These are phyloP conservation scores for Pseudolaguvia tuberculata DNA, from an alignment of 2,113 vertebrate species.

Conservation along the genomic window DNA sequence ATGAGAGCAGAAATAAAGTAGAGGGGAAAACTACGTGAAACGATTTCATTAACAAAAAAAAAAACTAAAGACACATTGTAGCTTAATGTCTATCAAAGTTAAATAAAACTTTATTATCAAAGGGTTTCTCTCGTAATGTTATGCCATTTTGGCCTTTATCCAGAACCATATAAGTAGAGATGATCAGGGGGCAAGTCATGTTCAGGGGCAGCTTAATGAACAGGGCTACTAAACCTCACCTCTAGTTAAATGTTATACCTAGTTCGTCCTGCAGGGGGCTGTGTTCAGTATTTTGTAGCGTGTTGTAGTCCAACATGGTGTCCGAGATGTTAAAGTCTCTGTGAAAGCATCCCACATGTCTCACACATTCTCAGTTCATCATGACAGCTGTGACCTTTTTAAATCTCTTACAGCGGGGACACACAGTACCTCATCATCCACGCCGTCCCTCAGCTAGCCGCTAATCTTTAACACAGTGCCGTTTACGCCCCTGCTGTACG, in stretches of 20 bases:
- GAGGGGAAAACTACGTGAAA: not conserved
- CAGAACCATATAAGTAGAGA: too few relatives aligned
- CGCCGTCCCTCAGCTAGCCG: slow-evolving; percentile 3
- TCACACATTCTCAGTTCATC: not conserved
- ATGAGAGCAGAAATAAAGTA: slow-evolving; percentile 1
- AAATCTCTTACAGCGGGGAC: slow-evolving; percentile 14
- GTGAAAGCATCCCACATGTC: not conserved
- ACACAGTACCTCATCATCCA: slow-evolving; percentile 20
- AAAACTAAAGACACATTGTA: not conserved
- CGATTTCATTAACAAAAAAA: not conserved
- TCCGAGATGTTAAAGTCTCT: not conserved
- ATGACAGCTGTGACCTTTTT: slow-evolving; percentile 42
- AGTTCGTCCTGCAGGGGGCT: not conserved
- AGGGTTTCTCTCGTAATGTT: too few relatives aligned
- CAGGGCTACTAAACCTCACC: not conserved
- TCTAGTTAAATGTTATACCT: not conserved
- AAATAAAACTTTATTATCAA: too few relatives aligned
- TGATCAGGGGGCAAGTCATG: too few relatives aligned
- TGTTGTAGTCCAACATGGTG: too few relatives aligned
- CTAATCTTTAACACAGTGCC: slow-evolving; percentile 35
- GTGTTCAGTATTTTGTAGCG: not conserved
- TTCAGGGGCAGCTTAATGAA: too few relatives aligned
- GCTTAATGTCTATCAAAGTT: too few relatives aligned
- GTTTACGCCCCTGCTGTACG: slow-evolving; percentile 1
- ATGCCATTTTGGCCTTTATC: too few relatives aligned